Base-by-base conservation (phyloP, 2,888 invertebrate species). In the Ceramica pisi region DNA sequence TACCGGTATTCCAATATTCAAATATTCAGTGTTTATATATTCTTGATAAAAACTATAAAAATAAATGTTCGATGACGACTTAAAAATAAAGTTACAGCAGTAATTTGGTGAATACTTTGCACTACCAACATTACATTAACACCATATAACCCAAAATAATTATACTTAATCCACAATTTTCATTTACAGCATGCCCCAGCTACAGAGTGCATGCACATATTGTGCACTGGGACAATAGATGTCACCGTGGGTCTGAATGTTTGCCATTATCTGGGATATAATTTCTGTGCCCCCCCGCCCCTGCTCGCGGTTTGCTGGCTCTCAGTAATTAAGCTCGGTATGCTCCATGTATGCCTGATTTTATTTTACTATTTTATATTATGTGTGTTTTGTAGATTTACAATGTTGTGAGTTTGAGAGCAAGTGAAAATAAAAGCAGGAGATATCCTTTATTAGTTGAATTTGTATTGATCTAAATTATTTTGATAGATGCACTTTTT, bases 201-300 rank as follows among this genome's bases (percentile, higher is more conserved):
- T 51, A 68, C 73, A 71, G 44, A 76, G 64, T 66, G 75, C 75
- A 74, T 60, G 74, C 71, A 76, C 67, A 74, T 78, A 81, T 78
- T 84, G 71, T 76, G 83, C 83, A 82, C 71, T 83, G 71, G 81
- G 80, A 92, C 92, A 92, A 92, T 91, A 88, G 87, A 85, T 90
- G 90, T 88, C 87, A 83, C 87, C 82, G 82, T 83, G 81, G 87
- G 80, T 86, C 83, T 87, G 80, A 87, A 87, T 87, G 87, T 83
- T 82, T 65, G 82, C 87, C 80, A 89, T 90, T 90, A 91, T 90
- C 89, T 88, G 81, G 81, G 86, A 88, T 89, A 91, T 92, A 91
- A 92, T 91, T 90, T 86, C 88, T 82, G 86, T 84, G 77, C 84
- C 83, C 87, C 16, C 84, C 83, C 83, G 81, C 77, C 84, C 86